phyloP scores from a whole-genome alignment of 92 coral and sea anemone species.

The Epizoanthus rinbou region DNA sequence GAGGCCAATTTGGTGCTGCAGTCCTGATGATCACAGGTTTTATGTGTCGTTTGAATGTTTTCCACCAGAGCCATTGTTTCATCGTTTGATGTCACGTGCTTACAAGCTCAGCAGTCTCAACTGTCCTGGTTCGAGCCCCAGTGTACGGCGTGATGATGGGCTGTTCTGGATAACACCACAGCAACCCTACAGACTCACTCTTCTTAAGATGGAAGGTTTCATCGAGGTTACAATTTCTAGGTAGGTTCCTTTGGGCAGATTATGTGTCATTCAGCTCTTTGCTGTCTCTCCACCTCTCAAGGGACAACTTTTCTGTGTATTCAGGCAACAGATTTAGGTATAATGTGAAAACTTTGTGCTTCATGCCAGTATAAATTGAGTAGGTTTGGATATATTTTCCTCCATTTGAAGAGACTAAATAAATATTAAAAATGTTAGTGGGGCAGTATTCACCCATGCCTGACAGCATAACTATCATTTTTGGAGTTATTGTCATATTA shows the following conservation, averaged over 20 bases:
- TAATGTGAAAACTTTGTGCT: no score
- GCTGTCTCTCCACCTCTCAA: background rate
- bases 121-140: constrained; percentile 11
- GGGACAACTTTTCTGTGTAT: no score
- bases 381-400: no score
- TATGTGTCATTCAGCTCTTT: no score
- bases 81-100: constrained; percentile 63
- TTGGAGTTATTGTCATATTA: no score
- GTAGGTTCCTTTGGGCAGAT: constrained; percentile 8
- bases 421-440: no score
- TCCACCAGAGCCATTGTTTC: constrained; percentile 66
- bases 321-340: no score
- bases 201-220: constrained; percentile 45
- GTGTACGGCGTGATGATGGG: constrained; percentile 53
- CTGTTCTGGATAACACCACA: constrained; percentile 51
- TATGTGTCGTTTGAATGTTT: constrained; percentile 55
- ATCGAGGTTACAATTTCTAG: constrained; percentile 62
- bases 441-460: no score
- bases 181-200: constrained; percentile 50
- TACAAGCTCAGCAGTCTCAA: constrained; percentile 49
- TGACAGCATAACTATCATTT: no score
- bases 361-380: no score
- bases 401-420: no score
- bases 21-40: constrained; percentile 41
- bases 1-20: constrained; percentile 40